A percentile compares a stretch with the other conserved stretches of the same genome.
These are phyloP conservation scores for Zapornia atra DNA, from an alignment of 2,113 vertebrate genomes.

Conservation along the genomic window DNA sequence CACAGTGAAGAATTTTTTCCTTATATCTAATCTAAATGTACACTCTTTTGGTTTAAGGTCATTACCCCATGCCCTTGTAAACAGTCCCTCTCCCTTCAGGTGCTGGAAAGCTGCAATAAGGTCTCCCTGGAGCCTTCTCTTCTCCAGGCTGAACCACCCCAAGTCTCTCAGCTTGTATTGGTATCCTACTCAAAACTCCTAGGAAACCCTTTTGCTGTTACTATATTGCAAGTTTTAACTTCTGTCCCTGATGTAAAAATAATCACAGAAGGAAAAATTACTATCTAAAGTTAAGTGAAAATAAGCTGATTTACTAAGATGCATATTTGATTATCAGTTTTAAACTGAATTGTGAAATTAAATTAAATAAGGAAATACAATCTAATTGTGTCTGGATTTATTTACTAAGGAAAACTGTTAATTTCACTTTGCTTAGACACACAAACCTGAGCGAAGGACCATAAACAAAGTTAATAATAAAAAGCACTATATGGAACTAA, in stretches of 20 bases:
- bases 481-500: not conserved
- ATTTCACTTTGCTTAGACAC: not conserved
- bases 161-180: too few species aligned
- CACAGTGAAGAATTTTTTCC: too few species aligned
- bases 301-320: not conserved
- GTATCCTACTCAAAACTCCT: not conserved
- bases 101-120: too few species aligned
- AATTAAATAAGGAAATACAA: not conserved
- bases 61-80: too few species aligned
- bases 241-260: not conserved
- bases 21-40: too few species aligned
- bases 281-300: slow-evolving; percentile 11
- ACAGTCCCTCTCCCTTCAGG: too few species aligned
- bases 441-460: not conserved
- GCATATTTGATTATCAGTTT: not conserved
- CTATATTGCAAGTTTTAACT: not conserved
- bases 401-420: slow-evolving; percentile 1
- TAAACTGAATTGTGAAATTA: not conserved
- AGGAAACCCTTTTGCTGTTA: not conserved
- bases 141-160: too few species aligned
- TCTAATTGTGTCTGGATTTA: not conserved
- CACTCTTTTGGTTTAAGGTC: too few species aligned
- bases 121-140: too few species aligned
- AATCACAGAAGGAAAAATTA: not conserved
- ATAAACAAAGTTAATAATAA: not conserved